phyloP scores from a whole-genome alignment of 2,797 vertebrate genomes.

The Galago senegalensis region DNA sequence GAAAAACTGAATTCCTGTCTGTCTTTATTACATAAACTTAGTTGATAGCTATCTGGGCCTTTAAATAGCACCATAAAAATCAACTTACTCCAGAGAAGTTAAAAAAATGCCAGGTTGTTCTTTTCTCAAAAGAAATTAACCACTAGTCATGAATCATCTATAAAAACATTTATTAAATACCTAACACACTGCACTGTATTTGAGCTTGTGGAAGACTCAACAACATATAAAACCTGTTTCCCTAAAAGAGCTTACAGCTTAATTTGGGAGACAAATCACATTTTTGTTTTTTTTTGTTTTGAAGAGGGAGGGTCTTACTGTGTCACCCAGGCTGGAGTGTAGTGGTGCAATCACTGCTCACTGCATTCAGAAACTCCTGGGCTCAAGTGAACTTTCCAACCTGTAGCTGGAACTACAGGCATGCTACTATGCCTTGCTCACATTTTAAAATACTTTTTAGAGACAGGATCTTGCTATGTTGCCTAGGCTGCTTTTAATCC shows the following conservation, averaged over 20 bases:
- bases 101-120: slow-evolving; percentile 7
- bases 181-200: neutral
- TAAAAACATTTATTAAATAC: slow-evolving; percentile 32
- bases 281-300: neutral
- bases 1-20: neutral
- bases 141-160: slow-evolving; percentile 43
- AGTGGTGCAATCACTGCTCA: neutral
- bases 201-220: slow-evolving; percentile 13
- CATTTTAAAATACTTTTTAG: neutral
- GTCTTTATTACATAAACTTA: neutral
- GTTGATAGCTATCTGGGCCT: neutral
- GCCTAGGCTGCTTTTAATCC: neutral
- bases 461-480: neutral
- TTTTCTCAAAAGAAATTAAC: slow-evolving; percentile 9
- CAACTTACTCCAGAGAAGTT: neutral
- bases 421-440: neutral
- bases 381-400: neutral
- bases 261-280: slow-evolving; percentile 32
- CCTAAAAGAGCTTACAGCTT: neutral
- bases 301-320: neutral
- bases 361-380: neutral
- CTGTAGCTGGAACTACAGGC: neutral
- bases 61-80: slow-evolving; percentile 21
- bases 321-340: neutral
- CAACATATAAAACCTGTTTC: slow-evolving; percentile 5